Evolutionary conservation across 2,797 vertebrate genomes (phyloP).

Genomic region (Pantherophis alleghaniensis): DNA sequence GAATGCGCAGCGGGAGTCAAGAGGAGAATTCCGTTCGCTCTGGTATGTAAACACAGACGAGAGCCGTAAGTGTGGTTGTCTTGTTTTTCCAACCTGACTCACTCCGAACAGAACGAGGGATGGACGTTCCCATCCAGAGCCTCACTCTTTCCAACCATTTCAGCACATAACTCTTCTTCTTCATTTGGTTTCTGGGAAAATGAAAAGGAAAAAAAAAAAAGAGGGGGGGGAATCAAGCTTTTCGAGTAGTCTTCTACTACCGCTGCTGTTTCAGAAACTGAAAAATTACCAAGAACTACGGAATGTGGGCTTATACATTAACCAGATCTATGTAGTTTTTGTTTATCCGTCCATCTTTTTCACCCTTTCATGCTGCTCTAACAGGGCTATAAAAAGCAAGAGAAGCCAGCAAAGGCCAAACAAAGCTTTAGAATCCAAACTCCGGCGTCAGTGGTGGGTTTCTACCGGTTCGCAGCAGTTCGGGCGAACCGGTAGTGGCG

Average conservation of each 20-base stretch:
- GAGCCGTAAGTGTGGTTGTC: accelerated
- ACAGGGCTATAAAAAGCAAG: not conserved
- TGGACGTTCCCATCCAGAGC: not conserved
- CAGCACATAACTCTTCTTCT: not conserved
- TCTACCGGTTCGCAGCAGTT: too few species aligned
- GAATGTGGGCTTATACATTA: not conserved
- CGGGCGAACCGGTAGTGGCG: too few species aligned
- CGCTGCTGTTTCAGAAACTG: not conserved
- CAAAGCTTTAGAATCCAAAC: not conserved
- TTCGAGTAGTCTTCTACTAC: not conserved
- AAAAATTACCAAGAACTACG: not conserved
- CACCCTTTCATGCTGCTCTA: not conserved
- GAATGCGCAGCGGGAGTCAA: conserved; percentile 34
- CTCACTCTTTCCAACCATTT: not conserved
- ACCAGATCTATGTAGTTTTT: not conserved
- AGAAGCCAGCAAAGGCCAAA: not conserved
- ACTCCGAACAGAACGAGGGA: not conserved
- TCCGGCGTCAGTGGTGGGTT: too few species aligned
- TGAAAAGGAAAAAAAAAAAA: not conserved
- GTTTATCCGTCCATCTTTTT: not conserved
- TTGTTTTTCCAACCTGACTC: not conserved
- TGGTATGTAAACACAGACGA: conserved; percentile 60
- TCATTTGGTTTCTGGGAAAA: conserved; percentile 25
- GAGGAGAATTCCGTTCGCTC: conserved; percentile 15
- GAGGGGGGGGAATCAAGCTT: not conserved